Conservation (phyloP, 2,113 vertebrate genomes). For the Equus quagga region DNA sequence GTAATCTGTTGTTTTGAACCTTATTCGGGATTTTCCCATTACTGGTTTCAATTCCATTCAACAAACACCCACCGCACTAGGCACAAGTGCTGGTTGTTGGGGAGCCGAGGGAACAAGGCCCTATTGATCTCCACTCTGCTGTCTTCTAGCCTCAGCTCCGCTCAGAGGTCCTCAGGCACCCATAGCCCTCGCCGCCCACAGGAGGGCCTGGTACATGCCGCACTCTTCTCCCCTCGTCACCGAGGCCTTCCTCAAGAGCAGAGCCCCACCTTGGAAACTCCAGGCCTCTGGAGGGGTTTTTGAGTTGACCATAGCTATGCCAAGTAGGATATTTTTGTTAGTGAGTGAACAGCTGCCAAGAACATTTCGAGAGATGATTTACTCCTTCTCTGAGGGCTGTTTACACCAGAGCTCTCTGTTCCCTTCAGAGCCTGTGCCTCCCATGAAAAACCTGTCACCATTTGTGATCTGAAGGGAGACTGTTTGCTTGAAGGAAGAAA, state of each 20-base stretch:
- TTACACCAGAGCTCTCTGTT: constrained; percentile 70
- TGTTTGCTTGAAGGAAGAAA: constrained; percentile 67
- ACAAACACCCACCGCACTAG: not conserved
- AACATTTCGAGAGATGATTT: constrained; percentile 69
- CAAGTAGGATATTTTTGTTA: constrained; percentile 46
- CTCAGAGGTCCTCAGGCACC: not conserved
- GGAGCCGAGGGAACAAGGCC: not conserved
- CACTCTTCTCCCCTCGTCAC: not conserved
- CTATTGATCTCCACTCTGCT: rapidly evolving
- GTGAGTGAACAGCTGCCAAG: constrained; percentile 56
- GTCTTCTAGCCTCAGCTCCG: not conserved
- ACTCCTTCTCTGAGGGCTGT: constrained; percentile 63
- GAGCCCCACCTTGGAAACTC: not conserved
- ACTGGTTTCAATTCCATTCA: not conserved
- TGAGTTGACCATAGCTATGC: not conserved
- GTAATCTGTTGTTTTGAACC: not conserved
- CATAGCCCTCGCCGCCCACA: rapidly evolving
- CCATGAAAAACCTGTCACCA: constrained; percentile 68
- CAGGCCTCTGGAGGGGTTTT: not conserved
- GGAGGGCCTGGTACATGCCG: not conserved
- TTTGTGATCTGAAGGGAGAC: constrained; percentile 68
- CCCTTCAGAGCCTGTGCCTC: constrained; percentile 56
- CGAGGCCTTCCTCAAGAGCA: not conserved
- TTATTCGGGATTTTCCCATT: not conserved
- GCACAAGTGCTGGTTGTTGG: not conserved